phyloP scores from a whole-genome alignment of 2,113 vertebrate genomes.

The Thymallus thymallus region DNA sequence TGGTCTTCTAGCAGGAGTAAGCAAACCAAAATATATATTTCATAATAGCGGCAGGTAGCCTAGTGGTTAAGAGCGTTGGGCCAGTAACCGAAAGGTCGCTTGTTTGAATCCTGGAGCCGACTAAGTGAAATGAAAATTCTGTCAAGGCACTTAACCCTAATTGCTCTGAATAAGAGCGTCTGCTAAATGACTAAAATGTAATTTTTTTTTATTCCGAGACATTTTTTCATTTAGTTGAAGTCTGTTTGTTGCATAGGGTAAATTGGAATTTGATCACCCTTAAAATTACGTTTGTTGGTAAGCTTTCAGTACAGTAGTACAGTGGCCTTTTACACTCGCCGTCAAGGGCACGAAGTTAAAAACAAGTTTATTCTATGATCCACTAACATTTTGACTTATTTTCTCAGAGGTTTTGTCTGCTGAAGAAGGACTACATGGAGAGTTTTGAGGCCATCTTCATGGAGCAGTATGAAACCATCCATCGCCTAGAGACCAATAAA shows the following conservation, averaged over 20 bases:
- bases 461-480: slow-evolving; percentile 97
- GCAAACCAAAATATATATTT: slow-evolving; percentile 38
- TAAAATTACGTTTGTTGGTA: not conserved
- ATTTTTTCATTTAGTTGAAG: not conserved
- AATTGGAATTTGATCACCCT: not conserved
- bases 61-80: no score
- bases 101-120: no score
- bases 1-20: slow-evolving; percentile 94
- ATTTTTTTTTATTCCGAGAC: not conserved
- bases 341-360: no score
- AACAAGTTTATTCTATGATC: no score
- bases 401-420: slow-evolving; percentile 89
- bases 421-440: slow-evolving; percentile 99
- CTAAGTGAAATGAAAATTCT: no score
- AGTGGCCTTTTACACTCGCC: no score
- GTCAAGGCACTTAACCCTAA: no score
- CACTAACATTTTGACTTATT: slow-evolving; percentile 9
- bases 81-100: no score
- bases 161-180: no score
- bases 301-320: no score
- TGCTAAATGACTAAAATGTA: no score
- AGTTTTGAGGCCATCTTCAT: slow-evolving; percentile 94
- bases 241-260: not conserved
- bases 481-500: slow-evolving; percentile 97
- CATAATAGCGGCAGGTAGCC: not conserved